A percentile compares a stretch with the other conserved stretches of the same genome.
Conservation (phyloP, 2,888 invertebrate species). For the Pandemis cinnamomeana region DNA sequence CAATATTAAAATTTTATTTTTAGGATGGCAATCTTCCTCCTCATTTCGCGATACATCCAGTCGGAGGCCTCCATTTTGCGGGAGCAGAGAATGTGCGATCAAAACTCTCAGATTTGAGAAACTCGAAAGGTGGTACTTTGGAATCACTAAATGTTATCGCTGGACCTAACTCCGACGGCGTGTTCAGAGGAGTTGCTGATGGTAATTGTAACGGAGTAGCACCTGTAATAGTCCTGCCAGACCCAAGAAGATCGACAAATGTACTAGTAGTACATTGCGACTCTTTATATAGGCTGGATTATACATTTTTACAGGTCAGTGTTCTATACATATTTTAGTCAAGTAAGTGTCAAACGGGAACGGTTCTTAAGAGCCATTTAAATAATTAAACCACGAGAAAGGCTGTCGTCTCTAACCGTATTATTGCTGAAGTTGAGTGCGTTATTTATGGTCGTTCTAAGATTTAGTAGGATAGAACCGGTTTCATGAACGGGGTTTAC, state of each 20-base stretch:
- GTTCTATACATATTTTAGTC: background rate
- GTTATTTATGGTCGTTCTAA: too few species aligned
- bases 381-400: background rate
- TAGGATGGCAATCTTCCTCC: slow-evolving; percentile 65
- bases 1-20: slow-evolving; percentile 2
- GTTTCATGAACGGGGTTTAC: too few species aligned
- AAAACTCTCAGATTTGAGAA: slow-evolving; percentile 58
- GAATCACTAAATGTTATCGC: slow-evolving; percentile 55
- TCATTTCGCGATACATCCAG: slow-evolving; percentile 70
- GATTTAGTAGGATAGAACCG: too few species aligned
- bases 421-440: background rate
- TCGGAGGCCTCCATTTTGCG: slow-evolving; percentile 74
- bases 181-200: slow-evolving; percentile 38
- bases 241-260: slow-evolving; percentile 41
- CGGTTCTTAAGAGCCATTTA: background rate
- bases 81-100: slow-evolving; percentile 73
- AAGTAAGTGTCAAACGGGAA: background rate
- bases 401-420: background rate
- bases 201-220: slow-evolving; percentile 31
- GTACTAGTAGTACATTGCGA: slow-evolving; percentile 86
- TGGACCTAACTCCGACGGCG: slow-evolving; percentile 45
- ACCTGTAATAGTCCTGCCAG: slow-evolving; percentile 46
- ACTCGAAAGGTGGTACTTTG: slow-evolving; percentile 47
- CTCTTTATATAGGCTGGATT: slow-evolving; percentile 86
- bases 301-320: slow-evolving; percentile 87